phyloP scores from a whole-genome alignment of 2,797 vertebrate genomes.

The Hylomyscus alleni region DNA sequence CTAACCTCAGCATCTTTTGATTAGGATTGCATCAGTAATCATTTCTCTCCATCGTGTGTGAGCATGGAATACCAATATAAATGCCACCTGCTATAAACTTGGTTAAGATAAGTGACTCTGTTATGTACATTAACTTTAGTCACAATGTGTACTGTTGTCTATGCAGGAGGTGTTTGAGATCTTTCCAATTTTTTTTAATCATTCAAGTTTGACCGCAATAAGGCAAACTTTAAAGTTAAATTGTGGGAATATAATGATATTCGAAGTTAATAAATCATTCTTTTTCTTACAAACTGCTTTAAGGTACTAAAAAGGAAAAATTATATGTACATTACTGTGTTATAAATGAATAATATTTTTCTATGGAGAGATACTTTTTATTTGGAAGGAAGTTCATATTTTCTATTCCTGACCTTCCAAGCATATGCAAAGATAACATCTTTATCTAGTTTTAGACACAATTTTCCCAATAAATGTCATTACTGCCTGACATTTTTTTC shows the following conservation, averaged over 20 bases:
- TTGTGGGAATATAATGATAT: not conserved
- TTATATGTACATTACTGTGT: not conserved
- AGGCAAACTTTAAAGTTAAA: constrained; percentile 50
- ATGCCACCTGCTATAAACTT: not conserved
- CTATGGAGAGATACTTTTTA: not conserved
- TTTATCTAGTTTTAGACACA: not conserved
- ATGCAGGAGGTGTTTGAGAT: constrained; percentile 18
- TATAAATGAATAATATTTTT: constrained; percentile 36
- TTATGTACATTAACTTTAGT: not conserved
- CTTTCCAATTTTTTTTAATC: constrained; percentile 24
- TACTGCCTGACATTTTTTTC: constrained; percentile 41
- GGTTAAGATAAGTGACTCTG: constrained; percentile 8
- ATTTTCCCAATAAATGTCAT: constrained; percentile 45
- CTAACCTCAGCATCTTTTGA: constrained; percentile 1
- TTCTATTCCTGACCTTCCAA: not conserved
- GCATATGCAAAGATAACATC: constrained; percentile 12
- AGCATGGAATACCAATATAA: constrained; percentile 15
- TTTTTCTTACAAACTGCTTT: constrained; percentile 39
- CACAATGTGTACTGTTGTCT: not conserved
- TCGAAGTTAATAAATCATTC: constrained; percentile 24
- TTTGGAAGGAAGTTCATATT: not conserved
- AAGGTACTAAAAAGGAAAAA: constrained; percentile 16
- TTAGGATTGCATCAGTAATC: constrained; percentile 14
- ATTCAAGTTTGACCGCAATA: not conserved
- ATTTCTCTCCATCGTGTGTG: not conserved